Base-by-base conservation (phyloP, 2,888 invertebrate species). In the Apotomis betuletana region DNA sequence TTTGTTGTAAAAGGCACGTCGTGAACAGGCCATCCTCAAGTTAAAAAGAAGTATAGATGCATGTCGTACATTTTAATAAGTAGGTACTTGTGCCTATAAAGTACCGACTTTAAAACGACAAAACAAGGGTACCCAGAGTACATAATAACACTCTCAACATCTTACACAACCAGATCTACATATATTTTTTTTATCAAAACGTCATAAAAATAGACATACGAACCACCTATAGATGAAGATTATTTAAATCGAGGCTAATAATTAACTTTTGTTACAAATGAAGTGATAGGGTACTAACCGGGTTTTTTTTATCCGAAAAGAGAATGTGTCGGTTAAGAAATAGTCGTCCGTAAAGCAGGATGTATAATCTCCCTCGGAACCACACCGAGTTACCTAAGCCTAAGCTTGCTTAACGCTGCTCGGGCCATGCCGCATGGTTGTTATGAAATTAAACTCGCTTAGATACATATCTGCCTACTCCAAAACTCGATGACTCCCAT, bases 341-440 rank as follows among this genome's bases (percentile, higher is more conserved):
- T 9, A 49, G 8, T 79, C 77, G 5, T 75, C 76, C 79, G 80
- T 79, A 75, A 83, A 83, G 83, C 86, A 88, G 87, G 88, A 88
- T 88, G 86, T 85, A 82, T 84, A 84, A 84, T 87, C 83, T 87
- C 84, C 86, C 85, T 90, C 90, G 90, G 90, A 91, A 90, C 89
- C 85, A 82, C 84, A 84, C 82, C 83, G 79, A 78, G 87, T 90
- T 90, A 90, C 89, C 88, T 89, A 90, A 90, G 87, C 81, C 82
- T 81, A 82, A 84, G 82, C 86, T 88, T 87, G 86, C 88, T 79
- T 82, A 84, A 88, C 83, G 77, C 78, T 81, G 78, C 41, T 41
- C 41, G 41, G 41, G 41, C 41, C 41, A 5, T 55, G 49, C 60
- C 70, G 54, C 82, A 82, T 81, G 79, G 77, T 73, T 81, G 80